These are phyloP conservation scores for Hemithea aestivaria DNA, from an alignment of 2,888 invertebrate species.

Conservation along the genomic window DNA sequence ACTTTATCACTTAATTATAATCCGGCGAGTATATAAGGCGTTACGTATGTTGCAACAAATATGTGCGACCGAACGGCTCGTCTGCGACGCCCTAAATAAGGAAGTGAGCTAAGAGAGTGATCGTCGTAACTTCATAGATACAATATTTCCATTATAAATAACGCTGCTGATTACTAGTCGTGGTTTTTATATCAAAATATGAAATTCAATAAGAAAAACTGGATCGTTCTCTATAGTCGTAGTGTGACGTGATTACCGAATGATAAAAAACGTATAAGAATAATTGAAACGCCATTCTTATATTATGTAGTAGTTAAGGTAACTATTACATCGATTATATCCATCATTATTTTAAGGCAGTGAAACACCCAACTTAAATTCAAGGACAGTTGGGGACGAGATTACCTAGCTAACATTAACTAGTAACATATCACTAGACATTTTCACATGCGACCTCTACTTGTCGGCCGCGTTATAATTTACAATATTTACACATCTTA, in stretches of 20 bases:
- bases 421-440: constrained; percentile 74
- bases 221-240: constrained; percentile 21
- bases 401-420: constrained; percentile 78
- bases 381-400: constrained; percentile 76
- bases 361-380: constrained; percentile 78
- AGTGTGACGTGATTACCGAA: constrained; percentile 41
- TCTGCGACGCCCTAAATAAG: constrained; percentile 26
- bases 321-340: constrained; percentile 65
- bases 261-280: constrained; percentile 51
- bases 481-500: constrained; percentile 78
- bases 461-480: constrained; percentile 68
- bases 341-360: constrained; percentile 75
- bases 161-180: constrained; percentile 24
- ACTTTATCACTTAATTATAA: constrained; percentile 20
- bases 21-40: constrained; percentile 8
- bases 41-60: constrained; percentile 7
- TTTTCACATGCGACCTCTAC: constrained; percentile 74
- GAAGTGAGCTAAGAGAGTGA: constrained; percentile 53
- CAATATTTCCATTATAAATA: constrained; percentile 31
- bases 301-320: constrained; percentile 66
- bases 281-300: constrained; percentile 63
- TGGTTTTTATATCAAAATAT: constrained; percentile 25
- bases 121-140: constrained; percentile 29
- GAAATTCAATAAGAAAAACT: constrained; percentile 21
- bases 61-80: constrained; percentile 18